These are phyloP conservation scores for Vulpes ferrilata DNA, from an alignment of 2,113 vertebrate species.

Conservation along the genomic window DNA sequence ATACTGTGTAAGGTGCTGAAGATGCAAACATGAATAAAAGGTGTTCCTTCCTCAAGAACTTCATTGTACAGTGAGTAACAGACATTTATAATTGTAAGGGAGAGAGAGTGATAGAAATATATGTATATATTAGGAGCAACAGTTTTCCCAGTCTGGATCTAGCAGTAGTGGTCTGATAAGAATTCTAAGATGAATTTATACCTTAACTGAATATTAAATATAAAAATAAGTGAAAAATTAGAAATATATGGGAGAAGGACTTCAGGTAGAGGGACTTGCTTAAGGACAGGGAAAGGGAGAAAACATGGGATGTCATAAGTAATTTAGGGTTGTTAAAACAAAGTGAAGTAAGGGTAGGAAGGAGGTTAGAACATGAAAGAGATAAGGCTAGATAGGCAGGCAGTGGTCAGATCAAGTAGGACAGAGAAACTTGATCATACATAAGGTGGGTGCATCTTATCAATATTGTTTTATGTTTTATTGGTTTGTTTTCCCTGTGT, in stretches of 20 bases:
- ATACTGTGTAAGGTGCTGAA: background rate
- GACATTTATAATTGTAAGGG: background rate
- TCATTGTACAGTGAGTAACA: background rate
- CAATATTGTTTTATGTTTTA: background rate
- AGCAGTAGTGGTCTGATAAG: background rate
- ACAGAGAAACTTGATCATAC: background rate
- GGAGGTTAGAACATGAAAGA: background rate
- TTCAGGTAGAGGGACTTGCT: background rate
- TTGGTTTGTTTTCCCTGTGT: background rate
- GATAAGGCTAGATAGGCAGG: background rate
- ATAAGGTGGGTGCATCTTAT: background rate
- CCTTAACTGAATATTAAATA: background rate
- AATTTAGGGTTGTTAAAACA: background rate
- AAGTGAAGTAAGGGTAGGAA: background rate
- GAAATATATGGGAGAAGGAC: background rate
- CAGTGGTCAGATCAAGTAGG: too few relatives aligned
- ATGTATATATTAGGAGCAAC: background rate
- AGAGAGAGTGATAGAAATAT: background rate
- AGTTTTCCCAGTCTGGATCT: background rate
- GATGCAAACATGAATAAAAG: background rate
- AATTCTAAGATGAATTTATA: slow-evolving; percentile 20
- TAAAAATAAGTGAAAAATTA: slow-evolving; percentile 4
- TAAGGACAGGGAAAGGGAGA: background rate
- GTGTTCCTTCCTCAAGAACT: background rate
- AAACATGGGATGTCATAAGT: background rate